A percentile compares a stretch with the other conserved stretches of the same genome.
These are phyloP conservation scores for Drosophila triauraria DNA, from an alignment of 1,140 invertebrate species.

Conservation along the genomic window DNA sequence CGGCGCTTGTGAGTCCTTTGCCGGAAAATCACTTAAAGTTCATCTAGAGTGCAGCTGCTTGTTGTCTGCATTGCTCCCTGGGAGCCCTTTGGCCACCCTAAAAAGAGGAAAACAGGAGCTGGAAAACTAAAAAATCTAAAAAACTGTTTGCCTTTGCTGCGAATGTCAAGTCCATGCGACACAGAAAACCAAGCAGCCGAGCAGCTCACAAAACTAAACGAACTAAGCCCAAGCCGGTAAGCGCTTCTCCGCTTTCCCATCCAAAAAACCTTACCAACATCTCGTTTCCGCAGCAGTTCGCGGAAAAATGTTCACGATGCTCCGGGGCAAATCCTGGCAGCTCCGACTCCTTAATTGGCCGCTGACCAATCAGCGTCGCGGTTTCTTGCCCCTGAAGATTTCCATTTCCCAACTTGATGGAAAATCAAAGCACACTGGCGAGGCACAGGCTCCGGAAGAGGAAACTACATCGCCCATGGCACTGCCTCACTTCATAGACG, in stretches of 20 bases:
- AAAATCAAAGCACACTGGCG: background rate
- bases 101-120: conserved; percentile 20
- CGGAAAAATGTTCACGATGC: conserved; percentile 18
- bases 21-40: conserved; percentile 75
- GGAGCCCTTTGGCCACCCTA: conserved; percentile 29
- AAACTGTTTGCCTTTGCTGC: conserved; percentile 36
- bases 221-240: conserved; percentile 45
- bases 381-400: background rate
- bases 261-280: background rate
- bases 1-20: conserved; percentile 37
- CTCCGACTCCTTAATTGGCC: conserved; percentile 5
- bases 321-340: conserved; percentile 1
- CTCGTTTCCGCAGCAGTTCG: conserved; percentile 11
- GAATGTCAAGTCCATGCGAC: conserved; percentile 46
- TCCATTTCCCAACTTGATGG: background rate
- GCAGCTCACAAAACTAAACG: conserved; percentile 27
- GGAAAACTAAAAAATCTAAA: conserved; percentile 21
- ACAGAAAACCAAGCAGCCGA: conserved; percentile 16
- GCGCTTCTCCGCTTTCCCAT: conserved; percentile 11
- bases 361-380: conserved; percentile 5
- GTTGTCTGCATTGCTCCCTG: conserved; percentile 21
- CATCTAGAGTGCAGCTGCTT: conserved; percentile 59
- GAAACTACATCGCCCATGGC: conserved; percentile 1
- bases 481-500: conserved; percentile 11
- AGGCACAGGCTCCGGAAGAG: background rate